Evolutionary conservation across 2,113 vertebrate genomes (phyloP).

Genomic region (Centropristis striata): DNA sequence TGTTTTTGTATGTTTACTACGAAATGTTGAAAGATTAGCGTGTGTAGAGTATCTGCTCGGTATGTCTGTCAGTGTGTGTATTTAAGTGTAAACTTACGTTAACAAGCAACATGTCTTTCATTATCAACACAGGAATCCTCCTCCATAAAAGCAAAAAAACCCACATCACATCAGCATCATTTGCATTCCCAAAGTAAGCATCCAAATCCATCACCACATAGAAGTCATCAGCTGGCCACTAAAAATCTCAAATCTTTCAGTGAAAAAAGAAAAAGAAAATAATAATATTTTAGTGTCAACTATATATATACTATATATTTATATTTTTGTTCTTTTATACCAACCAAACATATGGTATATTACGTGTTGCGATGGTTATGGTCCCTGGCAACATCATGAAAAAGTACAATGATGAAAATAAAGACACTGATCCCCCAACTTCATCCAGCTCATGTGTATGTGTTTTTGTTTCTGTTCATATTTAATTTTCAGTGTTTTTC

Average conservation of each 20-base stretch:
- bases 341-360: conserved; percentile 66
- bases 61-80: conserved; percentile 32
- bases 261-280: neutral
- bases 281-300: conserved; percentile 75
- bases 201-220: conserved; percentile 72
- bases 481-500: conserved; percentile 25
- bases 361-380: conserved; percentile 65
- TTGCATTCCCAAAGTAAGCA: conserved; percentile 70
- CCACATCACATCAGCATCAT: conserved; percentile 57
- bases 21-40: conserved; percentile 30
- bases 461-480: neutral
- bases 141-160: conserved; percentile 16
- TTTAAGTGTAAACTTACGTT: conserved; percentile 56
- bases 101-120: conserved; percentile 70
- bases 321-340: conserved; percentile 78
- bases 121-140: conserved; percentile 58
- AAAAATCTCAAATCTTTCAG: conserved; percentile 63
- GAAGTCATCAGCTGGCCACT: conserved; percentile 59
- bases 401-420: conserved; percentile 68
- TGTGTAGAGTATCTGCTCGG: conserved; percentile 19
- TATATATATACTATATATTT: conserved; percentile 84
- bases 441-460: conserved; percentile 66
- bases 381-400: conserved; percentile 74
- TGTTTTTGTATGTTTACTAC: conserved; percentile 13
- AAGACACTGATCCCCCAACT: conserved; percentile 74